Evolutionary conservation across 2,888 invertebrate species (phyloP), one percentile per base, ranked within the genome.

Genomic region (Bombyx huttoni): DNA sequence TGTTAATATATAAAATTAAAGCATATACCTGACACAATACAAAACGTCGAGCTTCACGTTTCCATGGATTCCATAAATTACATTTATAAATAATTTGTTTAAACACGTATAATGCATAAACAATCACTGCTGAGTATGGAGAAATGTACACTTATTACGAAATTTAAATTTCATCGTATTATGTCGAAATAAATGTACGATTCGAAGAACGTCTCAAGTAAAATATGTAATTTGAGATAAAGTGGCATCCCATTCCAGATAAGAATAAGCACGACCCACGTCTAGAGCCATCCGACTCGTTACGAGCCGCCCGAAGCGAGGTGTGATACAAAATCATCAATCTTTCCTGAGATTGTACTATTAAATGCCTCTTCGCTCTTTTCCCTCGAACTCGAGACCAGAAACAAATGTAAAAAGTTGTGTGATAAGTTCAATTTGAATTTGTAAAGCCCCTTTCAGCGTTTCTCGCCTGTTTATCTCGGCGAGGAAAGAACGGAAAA

Each of bases 341-440:
- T 88, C 88, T 88, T 86, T 70, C 75, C 80, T 79, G 81, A 86
- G 87, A 87, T 87, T 86, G 85, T 87, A 86, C 87, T 87, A 87
- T 88, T 88, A 88, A 87, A 88, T 83, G 87, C 85, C 82, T 86
- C 85, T 81, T 82, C 85, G 84, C 81, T 87, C 85, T 78, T 80
- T 85, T 83, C 81, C 81, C 73, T 80, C 83, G 81, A 81, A 86
- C 82, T 84, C 78, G 71, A 83, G 81, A 84, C 85, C 86, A 88
- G 87, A 88, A 88, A 88, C 88, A 88, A 88, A 88, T 88, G 88
- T 88, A 88, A 88, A 88, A 88, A 88, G 87, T 88, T 88, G 85
- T 86, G 88, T 87, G 88, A 88, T 88, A 88, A 88, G 87, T 88
- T 86, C 88, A 87, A 88, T 88, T 88, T 87, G 88, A 88, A 88